Conservation (phyloP, 1,140 invertebrate species). For the Drosophila quadrilineata region DNA sequence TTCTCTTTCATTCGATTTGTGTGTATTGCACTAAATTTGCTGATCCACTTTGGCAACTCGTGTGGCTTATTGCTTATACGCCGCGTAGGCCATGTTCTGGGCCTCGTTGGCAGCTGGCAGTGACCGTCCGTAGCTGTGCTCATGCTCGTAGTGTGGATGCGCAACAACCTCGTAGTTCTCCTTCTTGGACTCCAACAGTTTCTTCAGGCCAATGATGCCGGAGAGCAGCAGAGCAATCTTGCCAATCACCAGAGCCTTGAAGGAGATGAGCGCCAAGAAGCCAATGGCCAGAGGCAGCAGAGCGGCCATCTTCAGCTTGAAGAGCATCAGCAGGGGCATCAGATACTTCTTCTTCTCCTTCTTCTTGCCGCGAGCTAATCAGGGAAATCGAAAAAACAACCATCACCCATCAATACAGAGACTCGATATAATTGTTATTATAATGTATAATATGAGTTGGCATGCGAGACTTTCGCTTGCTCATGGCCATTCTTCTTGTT, state of each 20-base stretch:
- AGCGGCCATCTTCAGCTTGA: constrained; percentile 90
- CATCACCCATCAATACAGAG: neutral
- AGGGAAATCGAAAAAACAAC: neutral
- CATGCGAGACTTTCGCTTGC: constrained; percentile 66
- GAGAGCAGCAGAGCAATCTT: constrained; percentile 90
- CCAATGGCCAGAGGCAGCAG: constrained; percentile 89
- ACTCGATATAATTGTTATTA: neutral
- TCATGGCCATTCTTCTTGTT: constrained; percentile 17
- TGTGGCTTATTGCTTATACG: constrained; percentile 80
- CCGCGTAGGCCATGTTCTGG: constrained; percentile 86
- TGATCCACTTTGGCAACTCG: constrained; percentile 38
- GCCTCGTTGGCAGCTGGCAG: constrained; percentile 81
- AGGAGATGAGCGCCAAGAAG: constrained; percentile 89
- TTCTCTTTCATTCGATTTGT: constrained; percentile 28
- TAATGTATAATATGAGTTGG: constrained; percentile 28
- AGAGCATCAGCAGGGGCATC: constrained; percentile 87
- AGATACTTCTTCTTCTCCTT: constrained; percentile 89
- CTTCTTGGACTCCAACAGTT: constrained; percentile 87
- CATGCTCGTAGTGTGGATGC: constrained; percentile 85
- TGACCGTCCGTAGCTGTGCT: constrained; percentile 84
- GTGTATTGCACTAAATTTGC: constrained; percentile 74
- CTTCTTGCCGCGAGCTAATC: constrained; percentile 86
- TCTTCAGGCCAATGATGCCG: constrained; percentile 89
- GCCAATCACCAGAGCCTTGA: constrained; percentile 91
- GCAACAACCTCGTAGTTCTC: constrained; percentile 88